A percentile compares a stretch with the other conserved stretches of the same genome.
phyloP scores from a whole-genome alignment of 2,888 invertebrate species.

The Neoitamus cyanurus region DNA sequence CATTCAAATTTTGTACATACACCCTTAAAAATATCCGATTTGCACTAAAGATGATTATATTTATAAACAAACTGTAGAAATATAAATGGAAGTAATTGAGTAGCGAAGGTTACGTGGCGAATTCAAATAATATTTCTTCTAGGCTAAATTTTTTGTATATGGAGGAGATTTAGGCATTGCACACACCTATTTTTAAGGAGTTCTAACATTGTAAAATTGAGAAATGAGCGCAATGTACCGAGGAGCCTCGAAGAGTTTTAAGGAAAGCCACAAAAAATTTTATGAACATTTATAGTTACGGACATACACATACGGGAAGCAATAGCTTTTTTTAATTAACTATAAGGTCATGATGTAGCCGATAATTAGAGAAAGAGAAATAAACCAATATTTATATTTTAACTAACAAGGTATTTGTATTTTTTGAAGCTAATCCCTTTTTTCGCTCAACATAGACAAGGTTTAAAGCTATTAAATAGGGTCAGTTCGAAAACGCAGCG shows the following conservation, averaged over 20 bases:
- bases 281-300: neutral
- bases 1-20: neutral
- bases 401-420: neutral
- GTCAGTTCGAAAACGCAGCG: no score
- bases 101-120: neutral
- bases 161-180: neutral
- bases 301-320: constrained; percentile 2
- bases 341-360: neutral
- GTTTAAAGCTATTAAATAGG: no score
- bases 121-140: neutral
- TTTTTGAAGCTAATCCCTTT: neutral
- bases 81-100: neutral
- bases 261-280: neutral
- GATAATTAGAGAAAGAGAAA: neutral
- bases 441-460: no score
- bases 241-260: neutral
- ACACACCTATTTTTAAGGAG: neutral
- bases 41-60: constrained; percentile 4
- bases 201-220: neutral
- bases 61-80: neutral
- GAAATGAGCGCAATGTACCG: neutral
- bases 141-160: neutral
- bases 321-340: constrained; percentile 21
- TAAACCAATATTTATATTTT: constrained; percentile 25
- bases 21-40: neutral